Evolutionary conservation across 92 coral and sea anemone species (phyloP), one percentile per base, ranked within the genome.

Genomic region (Paragorgia papillata): DNA sequence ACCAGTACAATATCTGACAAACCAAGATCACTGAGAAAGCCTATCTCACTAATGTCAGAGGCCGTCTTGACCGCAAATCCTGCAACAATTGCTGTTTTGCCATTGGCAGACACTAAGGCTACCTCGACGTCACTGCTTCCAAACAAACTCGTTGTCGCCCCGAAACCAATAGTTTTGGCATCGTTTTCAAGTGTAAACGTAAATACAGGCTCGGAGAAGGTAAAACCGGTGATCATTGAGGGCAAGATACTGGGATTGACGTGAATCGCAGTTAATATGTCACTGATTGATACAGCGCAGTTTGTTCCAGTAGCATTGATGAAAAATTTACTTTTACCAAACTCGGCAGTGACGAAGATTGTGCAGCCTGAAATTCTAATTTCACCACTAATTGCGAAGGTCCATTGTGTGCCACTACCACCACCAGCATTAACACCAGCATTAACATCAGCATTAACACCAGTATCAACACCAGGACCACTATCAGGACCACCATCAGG

Each of bases 51-150:
- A 26, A 68, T 22, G 18, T 56, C 18, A 0, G 37, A 19, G 55
- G 53, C 20, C 0, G 60, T 0, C 30, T 68, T 39, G 8, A 68
- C 60, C 13, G 59, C 75, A 40, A 68, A 68, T 6, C 35, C 75
- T 37, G 75, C 75, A 12, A 68, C 55, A 7, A 68, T 14, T 0
- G 75, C 75, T 0, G 73, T 37, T 18, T 44, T 39, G 0, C 29
- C 53, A n/a, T 39, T 35, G 32, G 30, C 0, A 22, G 22, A 4
- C 0, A 44, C 30, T 19, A 68, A 9, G 9, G 58, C 75, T 1
- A 68, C 17, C 40, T 68, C 75, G 19, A 30, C 75, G 17, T 68
- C 56, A 30, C 75, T 68, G 25, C n/a, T 27, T 21, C 55, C 57
- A 21, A 68, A 68, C 32, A 68, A 53, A 28, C 41, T 68, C 1